These are phyloP conservation scores for Accipiter virgatus DNA, from an alignment of 2,113 vertebrate species.

Conservation along the genomic window DNA sequence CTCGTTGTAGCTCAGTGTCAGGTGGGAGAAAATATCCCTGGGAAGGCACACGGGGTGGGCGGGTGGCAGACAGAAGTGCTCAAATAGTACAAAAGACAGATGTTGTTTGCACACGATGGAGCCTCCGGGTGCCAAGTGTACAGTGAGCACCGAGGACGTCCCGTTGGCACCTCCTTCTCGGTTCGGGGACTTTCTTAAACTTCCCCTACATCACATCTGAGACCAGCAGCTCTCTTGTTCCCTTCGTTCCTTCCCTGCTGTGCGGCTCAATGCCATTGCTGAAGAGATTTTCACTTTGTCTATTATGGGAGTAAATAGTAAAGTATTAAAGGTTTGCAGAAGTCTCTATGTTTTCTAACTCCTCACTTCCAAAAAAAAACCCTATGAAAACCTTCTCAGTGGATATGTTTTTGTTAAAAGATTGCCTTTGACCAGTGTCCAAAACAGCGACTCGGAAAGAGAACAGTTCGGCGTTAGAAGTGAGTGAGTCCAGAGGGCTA, in stretches of 20 bases:
- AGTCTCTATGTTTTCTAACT: not conserved
- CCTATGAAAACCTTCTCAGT: not conserved
- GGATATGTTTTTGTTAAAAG: not conserved
- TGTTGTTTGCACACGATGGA: not conserved
- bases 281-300: not conserved
- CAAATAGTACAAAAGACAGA: not conserved
- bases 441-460: not conserved
- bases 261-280: not conserved
- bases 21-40: not conserved
- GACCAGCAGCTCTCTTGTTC: not conserved
- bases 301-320: not conserved
- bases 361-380: not conserved
- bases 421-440: not conserved
- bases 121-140: not conserved
- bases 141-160: not conserved
- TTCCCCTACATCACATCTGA: accelerated
- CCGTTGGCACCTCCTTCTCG: not conserved
- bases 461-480: not conserved
- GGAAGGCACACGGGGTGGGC: accelerated
- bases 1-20: not conserved
- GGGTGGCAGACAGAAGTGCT: not conserved
- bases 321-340: not conserved
- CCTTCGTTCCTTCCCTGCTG: not conserved
- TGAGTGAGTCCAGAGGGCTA: not conserved
- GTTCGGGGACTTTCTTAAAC: not conserved